phyloP scores from a whole-genome alignment of 1,140 invertebrate species.

The Atta cephalotes region DNA sequence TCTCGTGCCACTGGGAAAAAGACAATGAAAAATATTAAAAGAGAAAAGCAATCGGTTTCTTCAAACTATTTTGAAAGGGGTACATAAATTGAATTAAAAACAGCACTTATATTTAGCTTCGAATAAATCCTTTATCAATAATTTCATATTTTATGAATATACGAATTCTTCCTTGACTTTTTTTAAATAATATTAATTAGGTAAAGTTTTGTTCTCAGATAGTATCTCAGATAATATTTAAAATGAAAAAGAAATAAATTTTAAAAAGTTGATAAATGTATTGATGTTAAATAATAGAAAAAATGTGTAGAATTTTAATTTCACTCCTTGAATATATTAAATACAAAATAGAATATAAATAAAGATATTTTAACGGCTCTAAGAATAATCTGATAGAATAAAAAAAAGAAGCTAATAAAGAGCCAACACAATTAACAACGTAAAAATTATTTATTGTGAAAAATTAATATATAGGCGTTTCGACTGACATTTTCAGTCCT shows the following conservation, averaged over 20 bases:
- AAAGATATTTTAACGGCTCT: no score
- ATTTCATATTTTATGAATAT: background rate
- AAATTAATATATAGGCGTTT: no score
- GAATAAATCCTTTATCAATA: background rate
- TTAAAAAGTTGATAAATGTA: background rate
- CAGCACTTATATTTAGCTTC: background rate
- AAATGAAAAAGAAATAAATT: background rate
- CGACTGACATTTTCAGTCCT: no score
- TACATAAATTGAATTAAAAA: background rate
- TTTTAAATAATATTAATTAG: background rate
- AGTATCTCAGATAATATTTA: background rate
- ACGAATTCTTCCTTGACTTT: background rate
- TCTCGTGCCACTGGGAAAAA: background rate
- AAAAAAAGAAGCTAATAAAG: no score
- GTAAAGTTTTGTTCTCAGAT: background rate
- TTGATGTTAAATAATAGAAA: background rate
- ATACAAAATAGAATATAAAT: no score
- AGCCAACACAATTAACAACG: no score
- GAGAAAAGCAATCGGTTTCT: background rate
- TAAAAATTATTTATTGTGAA: no score
- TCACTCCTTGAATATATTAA: no score
- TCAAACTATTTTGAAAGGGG: background rate
- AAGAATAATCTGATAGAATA: no score
- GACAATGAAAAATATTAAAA: slow-evolving; percentile 18
- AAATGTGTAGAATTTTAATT: background rate